phyloP scores from a whole-genome alignment of 2,113 vertebrate species.

The Naja naja region DNA sequence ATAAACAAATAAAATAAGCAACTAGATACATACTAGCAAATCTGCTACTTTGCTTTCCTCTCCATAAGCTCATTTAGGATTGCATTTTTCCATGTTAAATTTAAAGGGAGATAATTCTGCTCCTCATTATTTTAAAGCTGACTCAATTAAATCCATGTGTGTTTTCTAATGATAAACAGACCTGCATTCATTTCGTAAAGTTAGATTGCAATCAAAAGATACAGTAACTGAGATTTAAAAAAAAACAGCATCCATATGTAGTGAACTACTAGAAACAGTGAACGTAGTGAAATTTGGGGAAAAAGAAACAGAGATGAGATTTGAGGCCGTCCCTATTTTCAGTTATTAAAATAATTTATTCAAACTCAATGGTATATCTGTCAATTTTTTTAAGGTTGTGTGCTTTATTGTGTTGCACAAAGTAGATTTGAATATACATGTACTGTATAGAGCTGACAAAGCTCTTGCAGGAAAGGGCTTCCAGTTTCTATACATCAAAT shows the following conservation, averaged over 20 bases:
- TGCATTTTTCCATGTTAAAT: not conserved
- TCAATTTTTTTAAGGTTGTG: not conserved
- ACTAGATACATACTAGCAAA: not conserved
- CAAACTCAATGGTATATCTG: not conserved
- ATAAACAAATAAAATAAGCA: not conserved
- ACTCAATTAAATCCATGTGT: not conserved
- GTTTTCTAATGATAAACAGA: not conserved
- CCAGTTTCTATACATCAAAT: not conserved
- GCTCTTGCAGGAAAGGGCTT: not conserved
- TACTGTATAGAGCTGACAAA: not conserved
- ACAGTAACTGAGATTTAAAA: not conserved
- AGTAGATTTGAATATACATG: not conserved
- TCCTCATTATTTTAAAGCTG: not conserved
- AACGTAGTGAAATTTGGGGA: not conserved
- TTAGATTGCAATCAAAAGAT: not conserved
- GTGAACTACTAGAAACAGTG: not conserved
- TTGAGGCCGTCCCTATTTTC: not conserved
- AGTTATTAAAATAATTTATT: constrained; percentile 14
- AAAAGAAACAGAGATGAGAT: not conserved
- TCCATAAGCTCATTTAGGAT: not conserved
- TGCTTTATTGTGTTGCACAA: not conserved
- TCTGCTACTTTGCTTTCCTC: not conserved
- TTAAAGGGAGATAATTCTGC: not conserved
- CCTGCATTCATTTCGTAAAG: not conserved
- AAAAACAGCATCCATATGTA: not conserved